Conservation (phyloP, 2,797 vertebrate genomes). For the Catamblyrhynchus diadema region DNA sequence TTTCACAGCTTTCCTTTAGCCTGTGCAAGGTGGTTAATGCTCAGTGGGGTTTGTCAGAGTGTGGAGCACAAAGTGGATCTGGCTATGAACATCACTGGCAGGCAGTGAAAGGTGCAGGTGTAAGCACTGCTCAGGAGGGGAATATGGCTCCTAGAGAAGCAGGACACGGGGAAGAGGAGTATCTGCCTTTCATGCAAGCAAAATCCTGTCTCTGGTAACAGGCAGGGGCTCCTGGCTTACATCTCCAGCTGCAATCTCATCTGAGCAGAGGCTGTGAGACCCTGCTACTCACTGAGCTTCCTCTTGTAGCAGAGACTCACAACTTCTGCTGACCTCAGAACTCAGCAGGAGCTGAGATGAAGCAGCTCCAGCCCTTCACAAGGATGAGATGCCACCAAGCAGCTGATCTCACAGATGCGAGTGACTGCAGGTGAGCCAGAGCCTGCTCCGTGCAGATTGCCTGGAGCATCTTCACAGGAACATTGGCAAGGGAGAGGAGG, state of each 20-base stretch:
- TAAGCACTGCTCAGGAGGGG: background rate
- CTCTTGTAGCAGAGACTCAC: background rate
- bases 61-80: background rate
- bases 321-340: conserved; percentile 45
- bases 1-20: background rate
- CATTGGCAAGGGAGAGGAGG: background rate
- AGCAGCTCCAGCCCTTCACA: conserved; percentile 28
- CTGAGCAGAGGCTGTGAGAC: conserved; percentile 8
- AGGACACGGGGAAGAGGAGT: background rate
- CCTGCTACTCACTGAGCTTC: background rate
- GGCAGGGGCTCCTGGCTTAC: background rate
- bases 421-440: conserved; percentile 28
- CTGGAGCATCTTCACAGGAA: conserved; percentile 45
- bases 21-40: background rate
- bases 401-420: conserved; percentile 18
- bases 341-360: conserved; percentile 38
- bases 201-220: background rate
- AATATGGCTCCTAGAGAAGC: background rate
- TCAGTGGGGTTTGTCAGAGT: background rate
- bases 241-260: background rate
- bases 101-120: background rate
- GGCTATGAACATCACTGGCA: background rate
- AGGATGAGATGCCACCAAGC: conserved; percentile 12
- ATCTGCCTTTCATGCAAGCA: background rate
- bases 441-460: background rate